Conservation (phyloP, 2,797 vertebrate genomes). For the Falco cherrug region DNA sequence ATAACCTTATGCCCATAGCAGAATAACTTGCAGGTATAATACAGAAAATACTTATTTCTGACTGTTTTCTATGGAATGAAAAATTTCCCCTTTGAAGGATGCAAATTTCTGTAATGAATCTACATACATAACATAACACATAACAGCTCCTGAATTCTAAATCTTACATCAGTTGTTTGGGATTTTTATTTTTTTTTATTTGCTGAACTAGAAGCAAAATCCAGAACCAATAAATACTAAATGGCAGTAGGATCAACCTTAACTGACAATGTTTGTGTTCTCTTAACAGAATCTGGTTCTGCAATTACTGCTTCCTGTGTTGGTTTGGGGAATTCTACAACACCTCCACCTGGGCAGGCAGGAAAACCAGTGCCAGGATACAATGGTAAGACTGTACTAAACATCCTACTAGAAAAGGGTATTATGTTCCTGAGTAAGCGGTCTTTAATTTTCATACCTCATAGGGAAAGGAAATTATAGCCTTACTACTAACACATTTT, state of each 20-base stretch:
- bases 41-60: not conserved
- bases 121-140: not conserved
- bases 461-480: not conserved
- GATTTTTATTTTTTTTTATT: not conserved
- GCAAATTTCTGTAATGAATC: not conserved
- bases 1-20: not conserved
- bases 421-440: not conserved
- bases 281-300: slow-evolving; percentile 89
- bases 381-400: slow-evolving; percentile 81
- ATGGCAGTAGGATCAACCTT: not conserved
- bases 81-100: not conserved
- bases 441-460: not conserved
- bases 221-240: not conserved
- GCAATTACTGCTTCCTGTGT: slow-evolving; percentile 90
- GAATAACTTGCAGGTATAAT: not conserved
- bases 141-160: not conserved
- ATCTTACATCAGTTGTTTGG: not conserved
- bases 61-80: not conserved
- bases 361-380: slow-evolving; percentile 94
- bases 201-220: not conserved
- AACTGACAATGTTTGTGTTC: not conserved
- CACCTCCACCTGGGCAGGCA: slow-evolving; percentile 91
- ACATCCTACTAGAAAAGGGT: not conserved
- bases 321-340: slow-evolving; percentile 87
- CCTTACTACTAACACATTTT: not conserved